These are phyloP conservation scores for Lates japonicus DNA, from an alignment of 2,797 vertebrate species.

Conservation along the genomic window DNA sequence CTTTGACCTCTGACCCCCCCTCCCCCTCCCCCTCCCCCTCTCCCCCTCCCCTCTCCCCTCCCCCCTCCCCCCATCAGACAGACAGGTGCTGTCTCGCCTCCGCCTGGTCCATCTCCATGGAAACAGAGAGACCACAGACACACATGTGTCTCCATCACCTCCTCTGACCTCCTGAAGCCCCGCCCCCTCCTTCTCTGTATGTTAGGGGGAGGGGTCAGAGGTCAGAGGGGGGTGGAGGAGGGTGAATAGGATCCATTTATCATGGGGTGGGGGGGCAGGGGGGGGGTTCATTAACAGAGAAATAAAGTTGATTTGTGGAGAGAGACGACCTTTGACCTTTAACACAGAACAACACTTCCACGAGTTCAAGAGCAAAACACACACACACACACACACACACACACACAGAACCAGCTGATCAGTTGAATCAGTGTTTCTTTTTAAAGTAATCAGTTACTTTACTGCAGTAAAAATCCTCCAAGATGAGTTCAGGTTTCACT, in stretches of 20 bases:
- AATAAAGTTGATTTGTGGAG: slow-evolving; percentile 53
- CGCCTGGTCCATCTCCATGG: slow-evolving; percentile 37
- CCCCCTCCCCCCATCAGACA: slow-evolving; percentile 14
- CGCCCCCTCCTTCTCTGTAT: slow-evolving; percentile 2
- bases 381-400: slow-evolving; percentile 30
- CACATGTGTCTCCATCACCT: slow-evolving; percentile 46
- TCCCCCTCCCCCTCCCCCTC: not conserved
- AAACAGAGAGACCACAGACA: slow-evolving; percentile 40
- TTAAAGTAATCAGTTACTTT: not conserved
- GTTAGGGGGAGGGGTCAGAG: slow-evolving; percentile 24
- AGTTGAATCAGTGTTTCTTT: not conserved
- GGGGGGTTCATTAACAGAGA: slow-evolving; percentile 29
- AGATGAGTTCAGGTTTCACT: not conserved
- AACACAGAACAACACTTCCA: not conserved
- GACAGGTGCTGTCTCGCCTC: slow-evolving; percentile 74
- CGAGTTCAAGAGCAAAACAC: slow-evolving; percentile 45
- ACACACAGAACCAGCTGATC: not conserved
- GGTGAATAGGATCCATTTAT: slow-evolving; percentile 65
- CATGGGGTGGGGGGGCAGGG: slow-evolving; percentile 15
- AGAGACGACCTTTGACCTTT: slow-evolving; percentile 17
- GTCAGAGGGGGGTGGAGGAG: slow-evolving; percentile 30
- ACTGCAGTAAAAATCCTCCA: not conserved
- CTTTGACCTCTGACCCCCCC: slow-evolving; percentile 52
- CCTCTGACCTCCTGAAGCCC: slow-evolving; percentile 13
- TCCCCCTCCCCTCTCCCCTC: too few species aligned